A percentile compares a stretch with the other conserved stretches of the same genome.
phyloP scores from a whole-genome alignment of 2,113 vertebrate species.

The Progne subis region DNA sequence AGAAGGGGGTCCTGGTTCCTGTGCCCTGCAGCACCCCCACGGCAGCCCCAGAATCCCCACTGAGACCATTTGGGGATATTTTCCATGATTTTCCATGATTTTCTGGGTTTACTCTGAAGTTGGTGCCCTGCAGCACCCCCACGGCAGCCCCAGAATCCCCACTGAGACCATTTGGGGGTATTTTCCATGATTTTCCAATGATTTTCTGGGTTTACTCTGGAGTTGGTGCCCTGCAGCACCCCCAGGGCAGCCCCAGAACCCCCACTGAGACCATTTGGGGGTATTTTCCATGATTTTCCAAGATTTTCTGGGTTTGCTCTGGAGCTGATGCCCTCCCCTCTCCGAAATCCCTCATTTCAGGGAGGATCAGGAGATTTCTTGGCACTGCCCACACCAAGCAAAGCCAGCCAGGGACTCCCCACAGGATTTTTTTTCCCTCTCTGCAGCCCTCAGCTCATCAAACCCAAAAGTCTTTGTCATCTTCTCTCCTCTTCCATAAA shows the following conservation, averaged over 20 bases:
- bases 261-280: neutral
- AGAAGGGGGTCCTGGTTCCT: neutral
- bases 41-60: neutral
- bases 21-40: neutral
- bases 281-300: neutral
- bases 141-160: neutral
- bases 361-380: neutral
- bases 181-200: neutral
- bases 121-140: neutral
- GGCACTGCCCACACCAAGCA: neutral
- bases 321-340: accelerated
- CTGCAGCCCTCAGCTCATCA: neutral
- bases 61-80: neutral
- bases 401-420: neutral
- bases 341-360: neutral
- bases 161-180: neutral
- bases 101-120: no score
- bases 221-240: neutral
- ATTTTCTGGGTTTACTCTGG: neutral
- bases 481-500: neutral
- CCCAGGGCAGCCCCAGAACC: neutral
- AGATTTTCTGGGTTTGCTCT: neutral
- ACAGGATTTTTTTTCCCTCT: neutral
- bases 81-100: neutral
- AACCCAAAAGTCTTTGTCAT: neutral